Percentiles rank a stretch among this genome's conserved stretches.
Evolutionary conservation across 1,140 invertebrate genomes (phyloP).

Genomic region (Cephus cinctus): DNA sequence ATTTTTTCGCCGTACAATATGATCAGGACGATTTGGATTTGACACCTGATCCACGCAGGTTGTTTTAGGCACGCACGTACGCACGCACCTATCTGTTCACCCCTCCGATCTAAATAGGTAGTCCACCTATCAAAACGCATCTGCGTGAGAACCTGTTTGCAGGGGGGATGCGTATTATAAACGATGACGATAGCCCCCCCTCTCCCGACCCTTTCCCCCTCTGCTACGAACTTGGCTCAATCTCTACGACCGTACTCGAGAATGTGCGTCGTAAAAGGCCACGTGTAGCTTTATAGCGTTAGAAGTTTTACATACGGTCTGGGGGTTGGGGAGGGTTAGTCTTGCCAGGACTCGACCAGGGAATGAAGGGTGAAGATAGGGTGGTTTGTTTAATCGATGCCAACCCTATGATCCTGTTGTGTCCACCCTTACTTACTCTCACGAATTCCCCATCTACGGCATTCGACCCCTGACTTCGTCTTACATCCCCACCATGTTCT

Average conservation of each 20-base stretch:
- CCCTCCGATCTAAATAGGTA: too few relatives aligned
- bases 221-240: neutral
- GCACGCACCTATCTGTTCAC: too few relatives aligned
- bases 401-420: slow-evolving; percentile 29
- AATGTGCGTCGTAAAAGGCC: neutral
- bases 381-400: slow-evolving; percentile 43
- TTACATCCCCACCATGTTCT: slow-evolving; percentile 14
- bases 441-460: too few relatives aligned
- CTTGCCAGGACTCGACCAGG: neutral
- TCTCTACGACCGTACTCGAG: neutral
- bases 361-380: slow-evolving; percentile 16
- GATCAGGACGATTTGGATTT: neutral
- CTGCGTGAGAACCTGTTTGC: slow-evolving; percentile 16
- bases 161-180: neutral
- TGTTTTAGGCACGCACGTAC: neutral
- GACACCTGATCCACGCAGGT: neutral
- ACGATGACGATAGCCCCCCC: neutral
- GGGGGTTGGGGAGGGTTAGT: neutral
- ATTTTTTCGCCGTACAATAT: too few relatives aligned
- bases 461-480: slow-evolving; percentile 11
- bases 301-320: too few relatives aligned
- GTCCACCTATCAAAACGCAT: too few relatives aligned
- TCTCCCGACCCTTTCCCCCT: neutral
- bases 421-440: slow-evolving; percentile 23
- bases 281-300: neutral